Base-by-base conservation (phyloP, 2,797 vertebrate genomes). In the Neomorphus geoffroyi region DNA sequence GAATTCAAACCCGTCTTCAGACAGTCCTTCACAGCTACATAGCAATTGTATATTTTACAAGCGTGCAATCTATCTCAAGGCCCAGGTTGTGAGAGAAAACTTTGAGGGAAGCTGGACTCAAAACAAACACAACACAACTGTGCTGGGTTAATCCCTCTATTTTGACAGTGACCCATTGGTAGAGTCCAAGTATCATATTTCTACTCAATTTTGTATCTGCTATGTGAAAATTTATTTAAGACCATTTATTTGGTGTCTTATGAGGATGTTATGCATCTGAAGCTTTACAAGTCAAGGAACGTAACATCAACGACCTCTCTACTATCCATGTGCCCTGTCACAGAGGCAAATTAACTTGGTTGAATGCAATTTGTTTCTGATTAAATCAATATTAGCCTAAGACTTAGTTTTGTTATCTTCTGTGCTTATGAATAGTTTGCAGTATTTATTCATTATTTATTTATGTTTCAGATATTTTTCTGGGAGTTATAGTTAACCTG, bases 41-140 rank as follows among this genome's bases (percentile, higher is more conserved):
- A 85, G 78, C 90, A 96, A 93, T 93, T 95, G 90, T 3, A 8
- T 79, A 57, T 96, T 96, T 95, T 95, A 91, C 67, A 94, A 90
- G 90, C 11, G 0, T 88, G 82, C 4, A 4, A 83, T 86, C 80
- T 83, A 33, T 90, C 46, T 84, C 70, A 58, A 91, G 81, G 82
- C 80, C 75, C 58, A 74, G 78, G 74, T 80, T 95, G 73, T 89
- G 88, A 80, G 41, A 74, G 90, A 80, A 95, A 77, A 77, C 86
- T 88, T 92, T 94, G 83, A 94, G 94, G 88, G 81, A 92, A 88
- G 80, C 90, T 96, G 95, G 95, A 95, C 74, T 82, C 64, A 90
- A 60, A 96, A 85, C 92, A 95, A 95, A 82, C 95, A 88, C 67
- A 60, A 7, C 43, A 33, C 19, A 89, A 50, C 71, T 91, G 74